These are phyloP conservation scores for Chlorocebus sabaeus DNA, from an alignment of 2,113 vertebrate species.

Conservation along the genomic window DNA sequence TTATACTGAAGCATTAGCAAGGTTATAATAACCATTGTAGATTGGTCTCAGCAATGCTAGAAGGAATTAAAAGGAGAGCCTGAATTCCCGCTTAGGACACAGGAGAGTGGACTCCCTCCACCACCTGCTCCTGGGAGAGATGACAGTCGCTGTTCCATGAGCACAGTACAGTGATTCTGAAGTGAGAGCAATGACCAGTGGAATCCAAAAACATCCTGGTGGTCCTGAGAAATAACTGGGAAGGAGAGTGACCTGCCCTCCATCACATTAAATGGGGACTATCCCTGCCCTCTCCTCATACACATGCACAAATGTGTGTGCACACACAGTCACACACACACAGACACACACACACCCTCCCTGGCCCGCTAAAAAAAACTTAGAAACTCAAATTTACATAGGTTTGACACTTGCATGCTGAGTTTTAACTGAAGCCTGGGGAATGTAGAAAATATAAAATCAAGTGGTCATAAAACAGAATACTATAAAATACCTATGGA, in stretches of 20 bases:
- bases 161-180: neutral
- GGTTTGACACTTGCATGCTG: neutral
- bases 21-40: neutral
- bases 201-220: neutral
- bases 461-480: neutral
- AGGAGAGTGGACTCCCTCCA: neutral
- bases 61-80: neutral
- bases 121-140: neutral
- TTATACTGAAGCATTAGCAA: neutral
- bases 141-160: neutral
- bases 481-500: neutral
- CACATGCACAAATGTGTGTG: too few relatives aligned
- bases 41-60: neutral
- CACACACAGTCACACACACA: accelerated
- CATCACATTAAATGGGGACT: neutral
- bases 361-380: neutral
- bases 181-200: neutral
- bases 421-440: neutral
- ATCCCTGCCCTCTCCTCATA: too few relatives aligned
- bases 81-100: neutral
- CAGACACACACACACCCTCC: neutral
- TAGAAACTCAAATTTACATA: neutral
- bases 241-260: neutral
- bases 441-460: neutral
- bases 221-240: neutral